These are phyloP conservation scores for Chrysomela aeneicollis DNA, from an alignment of 2,888 invertebrate genomes.

Conservation along the genomic window DNA sequence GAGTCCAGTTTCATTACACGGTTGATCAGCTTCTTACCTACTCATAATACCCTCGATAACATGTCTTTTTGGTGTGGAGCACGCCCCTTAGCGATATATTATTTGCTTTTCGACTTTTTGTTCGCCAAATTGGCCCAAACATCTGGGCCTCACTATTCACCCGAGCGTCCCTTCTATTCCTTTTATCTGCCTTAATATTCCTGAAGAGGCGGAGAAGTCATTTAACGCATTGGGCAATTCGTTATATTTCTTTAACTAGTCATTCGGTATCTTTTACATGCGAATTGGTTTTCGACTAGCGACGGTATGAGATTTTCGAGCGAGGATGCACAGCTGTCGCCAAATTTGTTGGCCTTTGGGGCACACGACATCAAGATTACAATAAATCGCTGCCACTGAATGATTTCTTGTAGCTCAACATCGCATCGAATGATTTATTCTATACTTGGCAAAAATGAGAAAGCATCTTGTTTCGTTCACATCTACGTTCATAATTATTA, in stretches of 20 bases:
- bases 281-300: constrained; percentile 26
- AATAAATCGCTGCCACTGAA: too few species aligned
- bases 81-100: constrained; percentile 38
- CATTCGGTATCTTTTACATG: constrained; percentile 31
- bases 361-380: too few species aligned
- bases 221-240: constrained; percentile 38
- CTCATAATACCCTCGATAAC: neutral
- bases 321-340: too few species aligned
- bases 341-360: too few species aligned
- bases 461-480: too few species aligned
- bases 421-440: too few species aligned
- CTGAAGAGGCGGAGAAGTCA: constrained; percentile 41
- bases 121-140: constrained; percentile 45
- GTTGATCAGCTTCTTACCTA: neutral
- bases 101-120: constrained; percentile 45
- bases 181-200: constrained; percentile 35
- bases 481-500: too few species aligned
- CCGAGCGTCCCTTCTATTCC: constrained; percentile 35
- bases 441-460: too few species aligned
- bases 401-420: too few species aligned
- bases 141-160: constrained; percentile 46
- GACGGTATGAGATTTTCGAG: too few species aligned
- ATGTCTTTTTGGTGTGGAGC: constrained; percentile 14
- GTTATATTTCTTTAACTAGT: constrained; percentile 36
- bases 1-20: neutral